Evolutionary conservation across 1,140 invertebrate genomes (phyloP).

Genomic region (Drosophila pseudoobscura): DNA sequence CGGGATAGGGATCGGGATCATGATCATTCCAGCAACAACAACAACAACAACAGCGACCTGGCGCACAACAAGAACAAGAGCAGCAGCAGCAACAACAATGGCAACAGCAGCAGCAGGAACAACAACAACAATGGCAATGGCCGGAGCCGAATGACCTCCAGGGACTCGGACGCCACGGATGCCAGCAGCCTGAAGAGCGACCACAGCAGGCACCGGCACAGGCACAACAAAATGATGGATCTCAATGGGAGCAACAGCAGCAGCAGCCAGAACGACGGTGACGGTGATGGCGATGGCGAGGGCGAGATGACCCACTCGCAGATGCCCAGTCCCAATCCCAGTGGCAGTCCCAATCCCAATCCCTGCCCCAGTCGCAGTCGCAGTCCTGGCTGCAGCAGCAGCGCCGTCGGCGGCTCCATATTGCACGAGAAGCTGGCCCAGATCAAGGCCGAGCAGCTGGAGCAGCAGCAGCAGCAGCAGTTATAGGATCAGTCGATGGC

Average conservation of each 20-base stretch:
- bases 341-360: not conserved
- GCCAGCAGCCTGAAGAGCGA: constrained; percentile 72
- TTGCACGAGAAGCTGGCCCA: constrained; percentile 81
- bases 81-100: constrained; percentile 32
- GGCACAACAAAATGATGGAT: constrained; percentile 72
- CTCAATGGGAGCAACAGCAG: constrained; percentile 66
- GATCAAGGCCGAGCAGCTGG: constrained; percentile 75
- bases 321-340: constrained; percentile 13
- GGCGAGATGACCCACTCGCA: too few relatives aligned
- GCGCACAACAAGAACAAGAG: constrained; percentile 73
- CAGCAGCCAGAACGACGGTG: constrained; percentile 19
- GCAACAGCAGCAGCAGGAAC: constrained; percentile 22
- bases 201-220: constrained; percentile 41
- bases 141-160: constrained; percentile 72
- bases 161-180: constrained; percentile 75
- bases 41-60: constrained; percentile 67
- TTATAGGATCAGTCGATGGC: constrained; percentile 76
- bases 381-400: constrained; percentile 1
- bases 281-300: too few relatives aligned
- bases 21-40: constrained; percentile 47
- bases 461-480: constrained; percentile 65
- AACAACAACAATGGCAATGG: constrained; percentile 53
- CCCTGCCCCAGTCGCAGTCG: constrained; percentile 7
- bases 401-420: constrained; percentile 45
- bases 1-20: constrained; percentile 36